Evolutionary conservation across 1,140 invertebrate genomes (phyloP), one percentile per base, ranked within the genome.

Genomic region (Drosophila punjabiensis): DNA sequence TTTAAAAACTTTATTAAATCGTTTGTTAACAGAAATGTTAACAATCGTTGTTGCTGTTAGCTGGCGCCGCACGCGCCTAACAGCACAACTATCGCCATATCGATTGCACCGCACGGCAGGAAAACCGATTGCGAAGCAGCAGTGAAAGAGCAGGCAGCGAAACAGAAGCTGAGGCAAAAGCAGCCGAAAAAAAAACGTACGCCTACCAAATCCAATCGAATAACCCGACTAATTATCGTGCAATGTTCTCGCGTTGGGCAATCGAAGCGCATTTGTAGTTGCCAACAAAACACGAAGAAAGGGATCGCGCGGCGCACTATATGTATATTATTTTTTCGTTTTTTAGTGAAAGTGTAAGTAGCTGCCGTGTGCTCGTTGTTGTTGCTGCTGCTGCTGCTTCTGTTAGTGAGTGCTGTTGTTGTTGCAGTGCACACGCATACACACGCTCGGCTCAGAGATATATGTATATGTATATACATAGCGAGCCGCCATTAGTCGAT

Each of bases 301-400:
- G 20, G 7, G 1, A 43, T 59, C 79, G 79, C 79, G 79, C 79
- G 79, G 78, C 66, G 71, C 71, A 81, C 64, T 59, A 13, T 32
- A 82, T 81, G 75, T 59, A 20, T 60, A 82, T 81, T 81, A 81
- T 82, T 82, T 82, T 81, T 82, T 65, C 79, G 79, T 82, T 82
- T 81, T 56, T 82, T 81, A 82, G 79, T 82, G 79, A 82, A 82
- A 82, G 79, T 82, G 79, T 82, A 82, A 82, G 80, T 82, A 82
- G 79, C 81, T 81, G 70, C 41, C 30, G 30, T 35, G 32, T 28
- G 48, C 55, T 24, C 64, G 70, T 81, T 78, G 63, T 69, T 79
- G 76, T 64, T 66, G 63, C 11, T 53, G 41, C 41, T 58, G 59
- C 10, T 43, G 50, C 48, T 24, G 24, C 35, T 41, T 33, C 47